Base-by-base conservation (phyloP, 1,140 invertebrate genomes). In the Scaptodrosophila lebanonensis region DNA sequence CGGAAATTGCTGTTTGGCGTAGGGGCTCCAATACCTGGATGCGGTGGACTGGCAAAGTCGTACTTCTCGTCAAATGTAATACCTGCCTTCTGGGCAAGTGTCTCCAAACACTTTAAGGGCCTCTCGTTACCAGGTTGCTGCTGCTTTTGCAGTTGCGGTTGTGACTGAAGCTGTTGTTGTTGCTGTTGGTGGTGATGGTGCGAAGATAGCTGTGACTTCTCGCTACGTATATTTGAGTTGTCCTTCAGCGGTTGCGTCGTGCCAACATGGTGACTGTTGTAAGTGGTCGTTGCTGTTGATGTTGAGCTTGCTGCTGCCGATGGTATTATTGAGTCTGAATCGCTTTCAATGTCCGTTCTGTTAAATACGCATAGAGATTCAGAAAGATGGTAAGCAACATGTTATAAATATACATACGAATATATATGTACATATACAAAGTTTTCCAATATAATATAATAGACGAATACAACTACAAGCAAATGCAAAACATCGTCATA, bases 21-120 rank as follows among this genome's bases (percentile, higher is more conserved):
- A 11, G 35, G 29, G 13, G 27, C 42, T 11, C 43, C 89, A 88
- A 58, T 88, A 84, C 76, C 83, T 25, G 77, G 88, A 76, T 87
- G 85, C 40, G 75, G 86, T 30, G 72, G 88, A 75, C 86, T 88
- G 49, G 90, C 90, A 52, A 90, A 89, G 85, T 91, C 91, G 86
- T 91, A 92, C 84, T 91, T 91, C 82, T 91, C 91, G 68, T 91
- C 91, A 64, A 91, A 90, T 17, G 90, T 91, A 7, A 91, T 91
- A 1, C 91, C 91, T 39, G 91, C 91, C 61, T 92, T 92, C 62
- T 92, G 90, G 7, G 91, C 91, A 27, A 92, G 87, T 5, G 91
- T 92, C 66, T 91, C 91, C 58, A 92, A 83, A 67, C 90, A 91
- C 88, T 91, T 91, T n/a, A 91, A 84, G 0, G 90, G 91, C 22